Percentiles rank a stretch among this genome's conserved stretches.
Conservation (phyloP, 2,113 vertebrate species). For the Taurulus bubalis region DNA sequence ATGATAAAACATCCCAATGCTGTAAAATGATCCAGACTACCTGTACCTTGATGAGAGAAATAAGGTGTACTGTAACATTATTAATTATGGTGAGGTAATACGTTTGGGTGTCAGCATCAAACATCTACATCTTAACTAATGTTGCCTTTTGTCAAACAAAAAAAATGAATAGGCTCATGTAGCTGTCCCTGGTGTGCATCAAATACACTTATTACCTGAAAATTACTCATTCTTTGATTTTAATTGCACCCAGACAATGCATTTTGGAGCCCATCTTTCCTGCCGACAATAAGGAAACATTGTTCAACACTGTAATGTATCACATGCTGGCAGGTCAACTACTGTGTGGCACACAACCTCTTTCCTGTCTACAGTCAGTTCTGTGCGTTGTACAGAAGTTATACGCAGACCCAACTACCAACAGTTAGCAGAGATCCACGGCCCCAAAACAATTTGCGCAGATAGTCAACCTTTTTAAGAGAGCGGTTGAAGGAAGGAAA, state of each 20-base stretch:
- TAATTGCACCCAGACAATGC: background rate
- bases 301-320: background rate
- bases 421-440: too few relatives aligned
- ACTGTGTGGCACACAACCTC: too few relatives aligned
- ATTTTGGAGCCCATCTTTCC: background rate
- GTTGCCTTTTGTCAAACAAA: background rate
- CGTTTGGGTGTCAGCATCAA: background rate
- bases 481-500: too few relatives aligned
- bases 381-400: too few relatives aligned
- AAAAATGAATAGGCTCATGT: too few relatives aligned
- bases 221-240: background rate
- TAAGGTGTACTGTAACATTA: background rate
- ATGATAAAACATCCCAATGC: constrained; percentile 4
- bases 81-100: background rate
- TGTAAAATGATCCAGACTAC: background rate
- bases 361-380: too few relatives aligned
- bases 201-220: background rate
- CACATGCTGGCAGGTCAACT: background rate
- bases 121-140: background rate
- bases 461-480: too few relatives aligned
- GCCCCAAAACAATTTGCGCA: too few relatives aligned
- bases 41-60: background rate
- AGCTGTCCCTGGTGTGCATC: background rate
- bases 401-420: too few relatives aligned
- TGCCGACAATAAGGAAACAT: background rate